These are phyloP conservation scores for Cottus gobio DNA, from an alignment of 2,113 vertebrate species.

Conservation along the genomic window DNA sequence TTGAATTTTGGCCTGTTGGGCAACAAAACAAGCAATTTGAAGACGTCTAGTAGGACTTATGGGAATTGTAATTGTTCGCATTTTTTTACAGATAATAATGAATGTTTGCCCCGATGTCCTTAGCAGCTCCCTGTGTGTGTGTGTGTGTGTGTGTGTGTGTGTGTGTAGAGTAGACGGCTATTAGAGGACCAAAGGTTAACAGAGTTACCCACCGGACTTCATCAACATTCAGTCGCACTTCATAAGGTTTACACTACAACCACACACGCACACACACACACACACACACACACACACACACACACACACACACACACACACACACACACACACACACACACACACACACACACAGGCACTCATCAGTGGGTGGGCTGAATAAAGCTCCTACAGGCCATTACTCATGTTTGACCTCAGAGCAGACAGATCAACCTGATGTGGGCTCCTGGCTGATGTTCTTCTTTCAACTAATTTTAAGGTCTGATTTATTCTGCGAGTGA, in stretches of 20 bases:
- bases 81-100: slow-evolving; percentile 3
- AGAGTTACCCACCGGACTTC: slow-evolving; percentile 56
- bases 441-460: slow-evolving; percentile 40
- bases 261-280: slow-evolving; percentile 41
- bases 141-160: neutral
- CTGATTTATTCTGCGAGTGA: slow-evolving; percentile 42
- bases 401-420: slow-evolving; percentile 69
- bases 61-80: neutral
- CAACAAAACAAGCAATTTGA: neutral
- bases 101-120: slow-evolving; percentile 40
- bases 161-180: neutral
- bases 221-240: slow-evolving; percentile 60
- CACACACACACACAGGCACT: neutral
- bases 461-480: slow-evolving; percentile 36
- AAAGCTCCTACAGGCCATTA: slow-evolving; percentile 61
- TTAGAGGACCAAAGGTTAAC: slow-evolving; percentile 69
- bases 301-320: slow-evolving; percentile 32
- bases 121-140: slow-evolving; percentile 38
- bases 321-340: slow-evolving; percentile 41
- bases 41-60: neutral
- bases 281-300: slow-evolving; percentile 39
- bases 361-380: slow-evolving; percentile 56
- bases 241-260: slow-evolving; percentile 8
- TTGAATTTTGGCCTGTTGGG: neutral
- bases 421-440: slow-evolving; percentile 49